Evolutionary conservation across 2,888 invertebrate species (phyloP), one percentile per base, ranked within the genome.

Genomic region (Apeira syringaria): DNA sequence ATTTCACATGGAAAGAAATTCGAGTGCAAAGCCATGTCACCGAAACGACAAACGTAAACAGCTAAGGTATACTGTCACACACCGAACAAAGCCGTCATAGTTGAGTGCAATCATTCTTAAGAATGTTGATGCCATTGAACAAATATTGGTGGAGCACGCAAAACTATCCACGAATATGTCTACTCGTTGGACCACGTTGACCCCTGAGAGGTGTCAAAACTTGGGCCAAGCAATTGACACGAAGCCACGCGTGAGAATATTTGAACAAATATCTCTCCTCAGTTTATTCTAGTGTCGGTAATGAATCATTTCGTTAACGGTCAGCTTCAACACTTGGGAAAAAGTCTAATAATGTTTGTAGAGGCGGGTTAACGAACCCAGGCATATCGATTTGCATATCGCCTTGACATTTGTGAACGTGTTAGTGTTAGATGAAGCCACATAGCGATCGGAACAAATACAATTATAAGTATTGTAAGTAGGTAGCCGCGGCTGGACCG

Each of bases 241-340:
- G 72, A 66, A 66, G 71, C 68, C 71, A 77, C 76, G 80, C 86
- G 87, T 88, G 88, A 86, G 86, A 88, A 87, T 79, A 80, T 86
- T 80, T 84, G 77, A 78, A 85, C 84, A 88, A 86, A 83, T 76
- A 84, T 71, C 75, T 72, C 75, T 72, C 72, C 71, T 69, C 62
- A 75, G 84, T 85, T 84, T 82, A 78, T 84, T 80, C 80, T 81
- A 77, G 81, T 74, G 66, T 75, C 68, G 72, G 80, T 82, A 84
- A 86, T 87, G 86, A 87, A 83, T 87, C 82, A 87, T 86, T 81
- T 81, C 71, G 71, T 79, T 82, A 87, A 84, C 82, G 81, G 84
- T 79, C 70, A 69, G 70, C 73, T 55, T 74, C 67, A 74, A 68
- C 75, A 81, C 80, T 81, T 74, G 68, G 68, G 70, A 73, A 80